Percentiles rank a stretch among this genome's conserved stretches.
Evolutionary conservation across 2,113 vertebrate genomes (phyloP).

Genomic region (Chaetura pelagica): DNA sequence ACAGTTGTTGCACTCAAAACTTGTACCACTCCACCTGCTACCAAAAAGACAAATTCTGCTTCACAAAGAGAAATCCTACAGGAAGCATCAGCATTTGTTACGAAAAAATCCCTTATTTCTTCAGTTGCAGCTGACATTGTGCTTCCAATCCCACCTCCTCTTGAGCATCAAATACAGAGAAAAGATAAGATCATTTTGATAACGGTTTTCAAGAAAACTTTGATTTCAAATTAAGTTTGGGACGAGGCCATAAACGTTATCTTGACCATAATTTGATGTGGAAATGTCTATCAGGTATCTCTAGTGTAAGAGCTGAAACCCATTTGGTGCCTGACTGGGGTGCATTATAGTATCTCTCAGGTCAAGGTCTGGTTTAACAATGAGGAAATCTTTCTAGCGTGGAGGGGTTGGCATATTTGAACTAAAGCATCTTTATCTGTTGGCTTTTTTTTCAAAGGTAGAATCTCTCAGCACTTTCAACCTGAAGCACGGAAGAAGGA

Average conservation of each 20-base stretch:
- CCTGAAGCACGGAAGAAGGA: neutral
- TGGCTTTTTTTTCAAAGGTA: neutral
- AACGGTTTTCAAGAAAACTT: neutral
- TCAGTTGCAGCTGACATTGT: neutral
- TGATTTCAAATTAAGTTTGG: neutral
- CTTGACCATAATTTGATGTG: neutral
- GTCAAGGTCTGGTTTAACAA: constrained; percentile 38
- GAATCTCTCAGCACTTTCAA: constrained; percentile 12
- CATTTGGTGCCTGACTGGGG: neutral
- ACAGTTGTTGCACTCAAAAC: neutral
- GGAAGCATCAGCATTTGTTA: neutral
- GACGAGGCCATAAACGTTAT: neutral
- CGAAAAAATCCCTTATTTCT: neutral
- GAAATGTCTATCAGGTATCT: neutral
- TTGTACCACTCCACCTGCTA: neutral
- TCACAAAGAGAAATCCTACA: neutral
- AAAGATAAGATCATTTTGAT: neutral
- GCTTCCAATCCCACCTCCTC: neutral
- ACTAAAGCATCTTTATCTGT: constrained; percentile 28
- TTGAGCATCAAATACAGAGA: neutral
- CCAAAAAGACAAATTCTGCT: neutral
- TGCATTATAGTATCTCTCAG: neutral
- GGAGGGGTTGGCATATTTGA: constrained; percentile 30
- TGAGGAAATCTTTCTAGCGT: constrained; percentile 41
- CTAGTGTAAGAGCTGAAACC: neutral